These are phyloP conservation scores for Xyrichtys novacula DNA, from an alignment of 2,797 vertebrate genomes.

Conservation along the genomic window DNA sequence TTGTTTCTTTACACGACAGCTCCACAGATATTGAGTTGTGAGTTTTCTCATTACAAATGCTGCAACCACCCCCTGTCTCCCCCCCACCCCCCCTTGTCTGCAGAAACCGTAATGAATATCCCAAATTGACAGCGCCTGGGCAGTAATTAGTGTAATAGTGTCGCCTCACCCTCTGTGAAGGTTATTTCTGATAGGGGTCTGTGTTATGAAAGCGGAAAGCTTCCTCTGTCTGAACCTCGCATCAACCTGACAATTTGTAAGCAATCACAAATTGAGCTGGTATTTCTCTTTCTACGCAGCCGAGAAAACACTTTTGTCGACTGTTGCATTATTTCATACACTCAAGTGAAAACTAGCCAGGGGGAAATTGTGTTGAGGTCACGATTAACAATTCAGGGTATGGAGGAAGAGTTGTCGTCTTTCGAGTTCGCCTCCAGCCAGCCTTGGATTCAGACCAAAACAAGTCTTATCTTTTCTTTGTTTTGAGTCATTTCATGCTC, in stretches of 20 bases:
- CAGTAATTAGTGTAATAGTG: constrained; percentile 70
- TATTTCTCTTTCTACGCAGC: constrained; percentile 4
- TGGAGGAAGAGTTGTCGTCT: neutral
- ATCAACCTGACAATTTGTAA: constrained; percentile 35
- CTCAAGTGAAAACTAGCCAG: neutral
- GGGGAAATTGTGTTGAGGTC: neutral
- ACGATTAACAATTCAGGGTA: neutral
- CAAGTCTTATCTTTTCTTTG: neutral
- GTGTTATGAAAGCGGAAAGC: constrained; percentile 38
- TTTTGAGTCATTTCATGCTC: constrained; percentile 2
- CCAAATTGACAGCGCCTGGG: constrained; percentile 48
- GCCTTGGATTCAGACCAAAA: neutral
- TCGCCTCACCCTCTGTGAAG: constrained; percentile 56
- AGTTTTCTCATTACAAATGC: constrained; percentile 43
- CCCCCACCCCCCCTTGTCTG: constrained; percentile 1
- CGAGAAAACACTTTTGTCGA: constrained; percentile 13
- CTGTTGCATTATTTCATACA: constrained; percentile 1
- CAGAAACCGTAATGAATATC: constrained; percentile 51
- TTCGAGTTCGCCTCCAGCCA: neutral
- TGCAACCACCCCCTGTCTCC: constrained; percentile 7
- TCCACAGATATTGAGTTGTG: constrained; percentile 32
- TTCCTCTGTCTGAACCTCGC: constrained; percentile 16
- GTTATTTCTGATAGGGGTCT: constrained; percentile 57
- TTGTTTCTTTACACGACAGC: constrained; percentile 35
- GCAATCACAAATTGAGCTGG: constrained; percentile 12